These are phyloP conservation scores for Agriopis aurantiaria DNA, from an alignment of 2,888 invertebrate genomes.

Conservation along the genomic window DNA sequence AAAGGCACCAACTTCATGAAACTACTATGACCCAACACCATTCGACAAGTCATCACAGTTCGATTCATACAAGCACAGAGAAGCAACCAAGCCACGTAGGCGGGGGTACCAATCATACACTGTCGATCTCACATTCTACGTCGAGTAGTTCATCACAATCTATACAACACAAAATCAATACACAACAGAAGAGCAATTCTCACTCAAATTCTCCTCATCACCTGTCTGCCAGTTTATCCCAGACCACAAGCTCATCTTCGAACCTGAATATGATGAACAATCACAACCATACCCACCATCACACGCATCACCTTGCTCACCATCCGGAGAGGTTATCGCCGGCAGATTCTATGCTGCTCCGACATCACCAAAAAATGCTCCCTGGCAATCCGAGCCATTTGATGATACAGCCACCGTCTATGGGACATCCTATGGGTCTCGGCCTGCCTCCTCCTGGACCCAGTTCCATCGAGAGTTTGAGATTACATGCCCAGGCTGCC, in stretches of 20 bases:
- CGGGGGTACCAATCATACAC: slow-evolving; percentile 84
- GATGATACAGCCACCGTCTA: slow-evolving; percentile 89
- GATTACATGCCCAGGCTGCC: slow-evolving; percentile 92
- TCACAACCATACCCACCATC: slow-evolving; percentile 90
- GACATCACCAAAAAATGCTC: slow-evolving; percentile 84
- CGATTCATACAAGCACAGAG: slow-evolving; percentile 88
- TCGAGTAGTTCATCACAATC: slow-evolving; percentile 89
- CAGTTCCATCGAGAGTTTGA: slow-evolving; percentile 90
- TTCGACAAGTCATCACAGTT: slow-evolving; percentile 88
- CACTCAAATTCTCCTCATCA: slow-evolving; percentile 84
- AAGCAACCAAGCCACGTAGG: slow-evolving; percentile 86
- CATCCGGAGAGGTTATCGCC: slow-evolving; percentile 90
- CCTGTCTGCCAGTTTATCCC: slow-evolving; percentile 85
- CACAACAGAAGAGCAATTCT: slow-evolving; percentile 79
- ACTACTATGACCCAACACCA: slow-evolving; percentile 89
- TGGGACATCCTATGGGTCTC: slow-evolving; percentile 87
- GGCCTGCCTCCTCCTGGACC: slow-evolving; percentile 86
- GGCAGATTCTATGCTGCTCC: slow-evolving; percentile 82
- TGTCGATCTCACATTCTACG: slow-evolving; percentile 89
- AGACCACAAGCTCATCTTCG: slow-evolving; percentile 82
- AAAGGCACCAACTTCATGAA: slow-evolving; percentile 88
- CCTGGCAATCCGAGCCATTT: slow-evolving; percentile 87
- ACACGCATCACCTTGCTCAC: slow-evolving; percentile 87
- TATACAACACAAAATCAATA: slow-evolving; percentile 87
- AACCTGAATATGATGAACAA: slow-evolving; percentile 86